phyloP scores from a whole-genome alignment of 2,113 vertebrate species.

The Chauna torquata region DNA sequence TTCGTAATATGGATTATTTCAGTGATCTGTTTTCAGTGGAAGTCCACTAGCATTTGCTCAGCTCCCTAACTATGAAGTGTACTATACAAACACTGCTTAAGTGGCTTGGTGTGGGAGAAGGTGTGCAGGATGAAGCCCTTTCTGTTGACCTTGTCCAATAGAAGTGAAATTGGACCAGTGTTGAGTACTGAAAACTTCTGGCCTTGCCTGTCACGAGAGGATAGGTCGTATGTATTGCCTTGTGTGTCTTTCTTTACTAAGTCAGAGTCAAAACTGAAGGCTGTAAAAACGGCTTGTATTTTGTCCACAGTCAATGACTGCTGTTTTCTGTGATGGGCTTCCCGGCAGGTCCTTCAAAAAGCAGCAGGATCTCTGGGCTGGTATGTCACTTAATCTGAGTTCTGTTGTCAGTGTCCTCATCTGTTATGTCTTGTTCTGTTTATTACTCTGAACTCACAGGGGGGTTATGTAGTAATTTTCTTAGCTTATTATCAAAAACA shows the following conservation, averaged over 20 bases:
- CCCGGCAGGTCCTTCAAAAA: neutral
- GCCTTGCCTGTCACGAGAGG: neutral
- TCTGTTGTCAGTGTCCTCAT: neutral
- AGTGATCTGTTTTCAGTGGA: neutral
- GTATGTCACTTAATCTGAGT: neutral
- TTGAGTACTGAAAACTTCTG: neutral
- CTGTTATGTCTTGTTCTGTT: neutral
- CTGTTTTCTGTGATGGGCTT: neutral
- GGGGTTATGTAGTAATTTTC: neutral
- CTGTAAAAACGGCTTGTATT: neutral
- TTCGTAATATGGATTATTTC: neutral
- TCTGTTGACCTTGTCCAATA: neutral
- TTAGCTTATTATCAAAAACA: neutral
- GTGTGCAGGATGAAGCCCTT: neutral
- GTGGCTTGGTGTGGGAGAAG: neutral
- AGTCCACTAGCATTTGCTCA: neutral
- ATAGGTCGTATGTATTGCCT: neutral
- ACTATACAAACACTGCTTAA: neutral
- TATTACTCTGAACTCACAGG: neutral
- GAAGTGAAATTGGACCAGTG: neutral
- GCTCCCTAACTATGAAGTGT: neutral
- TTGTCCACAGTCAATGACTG: neutral
- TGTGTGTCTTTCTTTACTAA: neutral
- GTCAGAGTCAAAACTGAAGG: neutral
- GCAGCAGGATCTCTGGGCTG: neutral